These are phyloP conservation scores for Neotoxoptera formosana DNA, from an alignment of 1,140 invertebrate genomes.

Conservation along the genomic window DNA sequence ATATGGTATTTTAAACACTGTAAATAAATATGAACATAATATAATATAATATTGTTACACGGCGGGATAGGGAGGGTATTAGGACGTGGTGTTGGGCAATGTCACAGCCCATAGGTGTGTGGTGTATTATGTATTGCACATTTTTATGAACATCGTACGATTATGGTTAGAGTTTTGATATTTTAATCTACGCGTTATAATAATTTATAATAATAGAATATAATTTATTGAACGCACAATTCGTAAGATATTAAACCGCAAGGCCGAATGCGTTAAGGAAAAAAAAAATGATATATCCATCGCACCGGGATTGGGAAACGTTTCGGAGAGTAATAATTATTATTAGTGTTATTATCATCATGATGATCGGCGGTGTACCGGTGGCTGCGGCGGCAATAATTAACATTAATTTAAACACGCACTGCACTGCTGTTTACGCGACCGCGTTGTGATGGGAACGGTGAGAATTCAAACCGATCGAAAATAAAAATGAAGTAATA, in stretches of 20 bases:
- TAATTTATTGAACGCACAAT: not conserved
- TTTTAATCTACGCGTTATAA: not conserved
- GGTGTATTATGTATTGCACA: too few species aligned
- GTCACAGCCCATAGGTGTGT: not conserved
- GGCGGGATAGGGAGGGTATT: too few species aligned
- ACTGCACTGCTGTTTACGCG: not conserved
- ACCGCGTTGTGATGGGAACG: not conserved
- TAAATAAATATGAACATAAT: too few species aligned
- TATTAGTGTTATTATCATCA: not conserved
- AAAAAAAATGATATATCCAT: not conserved
- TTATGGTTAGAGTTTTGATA: not conserved
- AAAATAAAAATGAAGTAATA: not conserved
- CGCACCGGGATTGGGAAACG: constrained; percentile 18
- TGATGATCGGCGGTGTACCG: not conserved
- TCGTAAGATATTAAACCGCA: not conserved
- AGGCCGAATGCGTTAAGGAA: constrained; percentile 6
- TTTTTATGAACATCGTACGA: not conserved
- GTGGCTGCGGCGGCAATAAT: not conserved
- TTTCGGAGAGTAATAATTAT: not conserved
- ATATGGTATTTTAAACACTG: too few species aligned
- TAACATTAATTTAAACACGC: constrained; percentile 19
- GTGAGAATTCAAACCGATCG: not conserved
- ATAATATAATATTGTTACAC: too few species aligned
- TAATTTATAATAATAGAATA: not conserved
- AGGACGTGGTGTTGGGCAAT: too few species aligned